phyloP scores from a whole-genome alignment of 2,113 vertebrate species.

The Microcebus ravelobensis region DNA sequence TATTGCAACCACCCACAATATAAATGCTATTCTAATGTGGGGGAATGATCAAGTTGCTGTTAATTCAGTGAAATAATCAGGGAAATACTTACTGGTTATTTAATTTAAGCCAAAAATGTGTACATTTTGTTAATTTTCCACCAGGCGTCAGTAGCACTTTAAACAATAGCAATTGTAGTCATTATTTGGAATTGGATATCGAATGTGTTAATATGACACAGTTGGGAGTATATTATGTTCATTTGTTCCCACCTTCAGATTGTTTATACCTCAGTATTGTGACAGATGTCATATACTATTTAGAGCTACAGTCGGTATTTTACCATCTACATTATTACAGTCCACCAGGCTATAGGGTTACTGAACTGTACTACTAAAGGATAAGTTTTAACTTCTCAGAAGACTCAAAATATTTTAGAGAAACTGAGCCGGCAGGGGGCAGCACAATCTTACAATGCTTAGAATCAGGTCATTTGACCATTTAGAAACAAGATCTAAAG shows the following conservation, averaged over 20 bases:
- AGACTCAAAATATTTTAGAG: conserved; percentile 14
- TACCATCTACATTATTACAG: neutral
- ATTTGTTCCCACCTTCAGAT: neutral
- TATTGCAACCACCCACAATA: neutral
- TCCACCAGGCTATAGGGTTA: neutral
- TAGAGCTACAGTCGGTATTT: neutral
- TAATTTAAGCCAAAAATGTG: conserved; percentile 1
- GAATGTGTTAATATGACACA: neutral
- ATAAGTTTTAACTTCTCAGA: neutral
- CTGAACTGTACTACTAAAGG: neutral
- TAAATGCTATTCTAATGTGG: neutral
- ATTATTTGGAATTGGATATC: neutral
- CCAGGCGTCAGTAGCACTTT: conserved; percentile 71
- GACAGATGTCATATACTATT: neutral
- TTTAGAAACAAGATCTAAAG: conserved; percentile 3
- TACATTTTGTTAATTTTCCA: conserved; percentile 53
- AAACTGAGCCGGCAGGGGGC: conserved; percentile 73
- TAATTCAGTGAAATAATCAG: neutral
- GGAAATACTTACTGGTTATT: conserved; percentile 33
- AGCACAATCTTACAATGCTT: conserved; percentile 63
- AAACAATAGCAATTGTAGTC: neutral
- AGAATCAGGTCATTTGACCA: conserved; percentile 52
- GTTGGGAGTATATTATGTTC: neutral
- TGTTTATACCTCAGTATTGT: neutral
- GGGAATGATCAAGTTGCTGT: neutral